Percentiles rank a stretch among this genome's conserved stretches.
These are phyloP conservation scores for Lycodopsis pacificus DNA, from an alignment of 2,797 vertebrate genomes.

Conservation along the genomic window DNA sequence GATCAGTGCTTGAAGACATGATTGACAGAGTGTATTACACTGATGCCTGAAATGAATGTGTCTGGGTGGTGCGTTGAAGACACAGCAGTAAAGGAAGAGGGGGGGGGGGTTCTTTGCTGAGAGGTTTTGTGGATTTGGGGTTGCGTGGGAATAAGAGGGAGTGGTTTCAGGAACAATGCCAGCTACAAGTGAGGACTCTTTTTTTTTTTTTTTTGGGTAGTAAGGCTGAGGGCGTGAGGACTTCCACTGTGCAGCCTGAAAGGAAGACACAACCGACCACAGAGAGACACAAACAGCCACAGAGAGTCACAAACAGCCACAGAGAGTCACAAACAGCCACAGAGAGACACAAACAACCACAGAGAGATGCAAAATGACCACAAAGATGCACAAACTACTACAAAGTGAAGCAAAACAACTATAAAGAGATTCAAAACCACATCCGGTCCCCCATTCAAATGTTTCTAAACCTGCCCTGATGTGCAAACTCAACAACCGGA, in stretches of 20 bases:
- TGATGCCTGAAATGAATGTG: background rate
- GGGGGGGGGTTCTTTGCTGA: background rate
- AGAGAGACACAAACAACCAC: too few relatives aligned
- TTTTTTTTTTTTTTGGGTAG: background rate
- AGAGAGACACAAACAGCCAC: too few relatives aligned
- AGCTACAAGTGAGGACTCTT: conserved; percentile 29
- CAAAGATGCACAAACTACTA: too few relatives aligned
- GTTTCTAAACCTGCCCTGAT: too few relatives aligned
- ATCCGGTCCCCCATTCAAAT: too few relatives aligned
- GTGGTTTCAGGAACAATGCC: conserved; percentile 29
- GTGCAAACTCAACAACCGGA: background rate
- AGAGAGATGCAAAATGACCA: too few relatives aligned
- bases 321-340: too few relatives aligned
- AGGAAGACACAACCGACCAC: too few relatives aligned
- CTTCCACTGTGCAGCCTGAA: background rate
- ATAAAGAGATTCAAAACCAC: background rate
- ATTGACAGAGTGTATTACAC: conserved; percentile 7
- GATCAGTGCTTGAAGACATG: background rate
- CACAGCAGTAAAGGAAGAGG: background rate
- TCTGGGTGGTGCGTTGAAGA: conserved; percentile 1
- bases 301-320: too few relatives aligned
- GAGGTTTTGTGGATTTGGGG: background rate
- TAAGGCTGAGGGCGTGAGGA: background rate
- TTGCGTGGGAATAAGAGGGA: conserved; percentile 13
- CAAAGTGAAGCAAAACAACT: too few relatives aligned